Percentiles rank a stretch among this genome's conserved stretches.
Conservation (phyloP, 1,140 invertebrate species). For the Phymorhynchus buccinoides region DNA sequence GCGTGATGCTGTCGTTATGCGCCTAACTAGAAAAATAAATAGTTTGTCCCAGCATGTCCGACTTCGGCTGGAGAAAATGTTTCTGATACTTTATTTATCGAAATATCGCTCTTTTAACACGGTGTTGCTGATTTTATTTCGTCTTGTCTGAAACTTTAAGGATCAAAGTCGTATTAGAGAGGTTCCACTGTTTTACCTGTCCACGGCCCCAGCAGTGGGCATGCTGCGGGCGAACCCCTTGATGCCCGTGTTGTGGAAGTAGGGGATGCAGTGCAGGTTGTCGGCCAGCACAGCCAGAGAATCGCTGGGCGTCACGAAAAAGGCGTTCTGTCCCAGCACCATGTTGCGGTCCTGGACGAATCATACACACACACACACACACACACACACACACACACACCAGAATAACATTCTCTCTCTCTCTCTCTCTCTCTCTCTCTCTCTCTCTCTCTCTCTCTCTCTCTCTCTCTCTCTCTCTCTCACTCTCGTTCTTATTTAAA, state of each 20-base stretch:
- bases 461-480: neutral
- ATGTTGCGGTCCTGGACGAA: conserved; percentile 88
- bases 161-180: too few species aligned
- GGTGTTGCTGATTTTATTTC: too few species aligned
- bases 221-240: conserved; percentile 96
- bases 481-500: neutral
- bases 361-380: neutral
- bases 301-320: conserved; percentile 98
- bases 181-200: too few species aligned
- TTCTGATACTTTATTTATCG: too few species aligned
- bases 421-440: neutral
- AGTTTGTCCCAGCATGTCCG: too few species aligned
- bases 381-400: neutral
- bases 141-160: too few species aligned
- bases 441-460: neutral
- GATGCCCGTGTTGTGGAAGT: conserved; percentile 87
- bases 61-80: too few species aligned
- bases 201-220: conserved; percentile 97
- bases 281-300: conserved; percentile 96
- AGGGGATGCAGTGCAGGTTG: conserved; percentile 93
- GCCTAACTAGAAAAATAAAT: too few species aligned
- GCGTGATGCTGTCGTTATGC: too few species aligned
- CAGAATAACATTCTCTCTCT: neutral
- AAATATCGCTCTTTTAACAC: too few species aligned
- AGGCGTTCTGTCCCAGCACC: conserved; percentile 96